A percentile compares a stretch with the other conserved stretches of the same genome.
These are phyloP conservation scores for Macropodus opercularis DNA, from an alignment of 2,797 vertebrate species.

Conservation along the genomic window DNA sequence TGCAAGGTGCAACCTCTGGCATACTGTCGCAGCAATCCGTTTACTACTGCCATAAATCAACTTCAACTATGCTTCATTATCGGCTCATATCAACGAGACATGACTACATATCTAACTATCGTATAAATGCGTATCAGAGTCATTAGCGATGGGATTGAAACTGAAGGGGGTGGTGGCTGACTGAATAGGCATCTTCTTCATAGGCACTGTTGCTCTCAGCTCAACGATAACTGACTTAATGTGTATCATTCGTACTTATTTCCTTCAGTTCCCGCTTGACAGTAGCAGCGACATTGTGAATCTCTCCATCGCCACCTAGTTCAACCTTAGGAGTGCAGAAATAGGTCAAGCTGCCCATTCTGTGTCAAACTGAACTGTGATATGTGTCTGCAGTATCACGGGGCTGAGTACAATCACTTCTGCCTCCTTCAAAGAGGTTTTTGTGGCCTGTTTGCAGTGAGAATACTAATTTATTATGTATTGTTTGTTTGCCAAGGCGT, in stretches of 20 bases:
- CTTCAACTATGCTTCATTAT: slow-evolving; percentile 59
- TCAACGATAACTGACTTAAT: slow-evolving; percentile 71
- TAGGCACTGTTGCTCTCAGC: slow-evolving; percentile 45
- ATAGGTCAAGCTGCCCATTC: slow-evolving; percentile 60
- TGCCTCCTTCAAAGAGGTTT: slow-evolving; percentile 34
- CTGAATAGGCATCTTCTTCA: too few relatives aligned
- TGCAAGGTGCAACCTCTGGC: slow-evolving; percentile 65
- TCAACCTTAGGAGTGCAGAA: slow-evolving; percentile 56
- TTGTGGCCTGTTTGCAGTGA: slow-evolving; percentile 37
- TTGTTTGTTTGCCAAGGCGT: slow-evolving; percentile 8
- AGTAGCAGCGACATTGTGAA: slow-evolving; percentile 41
- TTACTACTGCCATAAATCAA: slow-evolving; percentile 65
- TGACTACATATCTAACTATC: slow-evolving; percentile 40
- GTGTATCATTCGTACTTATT: slow-evolving; percentile 47
- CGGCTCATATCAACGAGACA: slow-evolving; percentile 63
- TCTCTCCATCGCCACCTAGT: slow-evolving; percentile 33
- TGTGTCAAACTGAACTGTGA: slow-evolving; percentile 58
- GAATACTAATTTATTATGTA: slow-evolving; percentile 15
- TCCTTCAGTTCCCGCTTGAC: slow-evolving; percentile 48
- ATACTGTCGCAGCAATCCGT: slow-evolving; percentile 65
- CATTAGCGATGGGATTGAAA: slow-evolving; percentile 35
- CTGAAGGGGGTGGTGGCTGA: slow-evolving; percentile 20
- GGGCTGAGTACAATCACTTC: slow-evolving; percentile 40
- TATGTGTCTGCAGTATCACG: slow-evolving; percentile 43
- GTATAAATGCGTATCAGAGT: slow-evolving; percentile 34